Evolutionary conservation across 1,140 invertebrate species (phyloP), one percentile per base, ranked within the genome.

Genomic region (Aphidius ervi): DNA sequence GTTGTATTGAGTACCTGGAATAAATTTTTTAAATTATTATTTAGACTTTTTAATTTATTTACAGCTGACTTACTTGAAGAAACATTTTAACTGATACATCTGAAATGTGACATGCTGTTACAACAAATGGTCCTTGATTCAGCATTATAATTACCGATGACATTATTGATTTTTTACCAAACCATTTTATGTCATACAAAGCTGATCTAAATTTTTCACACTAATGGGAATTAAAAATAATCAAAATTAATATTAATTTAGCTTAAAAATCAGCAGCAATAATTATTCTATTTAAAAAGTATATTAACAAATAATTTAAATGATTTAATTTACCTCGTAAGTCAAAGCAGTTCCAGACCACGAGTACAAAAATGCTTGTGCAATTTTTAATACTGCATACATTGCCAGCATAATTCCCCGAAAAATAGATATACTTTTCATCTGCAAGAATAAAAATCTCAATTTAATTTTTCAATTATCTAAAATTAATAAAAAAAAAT

Each of bases 11-110:
- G 41, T 45, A 63, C n/a, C 62, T 63, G 46, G 1, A 47, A 54
- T 9, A 53, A 16, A 54, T 42, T 8, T 7, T 9, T n/a, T 49
- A 8, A 10, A 41, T 41, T 41, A 46, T 43, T 37, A n/a, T 16
- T 23, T 42, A 47, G 8, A 46, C n/a, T 20, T 50, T 10, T 16
- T 20, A 41, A 59, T 53, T 20, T 6, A 10, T 39, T 54, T 5
- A 40, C 43, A 10, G 16, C 37, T 23, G 46, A 46, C 49, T 64
- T 62, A 70, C 70, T 58, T 59, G 56, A 7, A 62, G 23, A 59
- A 71, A 71, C 42, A 67, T 59, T 37, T 70, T 65, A 10, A 70
- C 37, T 5, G 67, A 64, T 37, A 72, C 58, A 8, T 16, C n/a
- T 46, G 68, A 66, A 50, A 66, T 64, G 6, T 58, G 61, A 31